Evolutionary conservation across 2,113 vertebrate genomes (phyloP).

Genomic region (Ursus arctos): DNA sequence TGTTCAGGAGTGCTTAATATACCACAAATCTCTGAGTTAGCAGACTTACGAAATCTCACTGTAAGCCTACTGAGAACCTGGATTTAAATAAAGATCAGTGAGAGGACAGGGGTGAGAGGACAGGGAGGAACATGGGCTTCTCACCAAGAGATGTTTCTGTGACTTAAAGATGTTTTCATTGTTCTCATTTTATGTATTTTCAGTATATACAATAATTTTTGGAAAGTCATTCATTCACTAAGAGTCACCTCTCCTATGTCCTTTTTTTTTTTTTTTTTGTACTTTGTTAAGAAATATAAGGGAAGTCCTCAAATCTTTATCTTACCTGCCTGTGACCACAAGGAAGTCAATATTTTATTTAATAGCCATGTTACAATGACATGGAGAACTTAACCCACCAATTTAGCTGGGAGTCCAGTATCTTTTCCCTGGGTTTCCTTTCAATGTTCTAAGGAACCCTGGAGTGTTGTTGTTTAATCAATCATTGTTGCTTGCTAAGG

Average conservation of each 20-base stretch:
- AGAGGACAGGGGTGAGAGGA: background rate
- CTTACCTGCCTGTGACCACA: background rate
- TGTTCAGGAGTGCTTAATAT: background rate
- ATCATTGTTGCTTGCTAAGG: background rate
- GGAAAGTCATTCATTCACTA: background rate
- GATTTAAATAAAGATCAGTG: background rate
- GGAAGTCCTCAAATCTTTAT: background rate
- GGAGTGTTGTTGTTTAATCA: background rate
- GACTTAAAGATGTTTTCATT: background rate
- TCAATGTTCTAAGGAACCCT: background rate
- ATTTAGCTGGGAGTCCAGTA: background rate
- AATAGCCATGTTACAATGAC: background rate
- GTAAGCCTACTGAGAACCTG: background rate
- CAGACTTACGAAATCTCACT: background rate
- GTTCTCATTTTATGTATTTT: background rate
- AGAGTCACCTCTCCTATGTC: background rate
- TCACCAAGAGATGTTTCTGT: background rate
- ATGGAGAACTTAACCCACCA: background rate
- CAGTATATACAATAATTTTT: background rate
- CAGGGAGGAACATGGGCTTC: background rate
- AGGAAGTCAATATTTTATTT: background rate
- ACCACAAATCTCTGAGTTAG: background rate
- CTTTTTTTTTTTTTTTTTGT: background rate
- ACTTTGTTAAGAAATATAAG: background rate
- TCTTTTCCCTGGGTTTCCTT: background rate